Evolutionary conservation across 2,113 vertebrate species (phyloP), one percentile per base, ranked within the genome.

Genomic region (Megaceryle torquata): DNA sequence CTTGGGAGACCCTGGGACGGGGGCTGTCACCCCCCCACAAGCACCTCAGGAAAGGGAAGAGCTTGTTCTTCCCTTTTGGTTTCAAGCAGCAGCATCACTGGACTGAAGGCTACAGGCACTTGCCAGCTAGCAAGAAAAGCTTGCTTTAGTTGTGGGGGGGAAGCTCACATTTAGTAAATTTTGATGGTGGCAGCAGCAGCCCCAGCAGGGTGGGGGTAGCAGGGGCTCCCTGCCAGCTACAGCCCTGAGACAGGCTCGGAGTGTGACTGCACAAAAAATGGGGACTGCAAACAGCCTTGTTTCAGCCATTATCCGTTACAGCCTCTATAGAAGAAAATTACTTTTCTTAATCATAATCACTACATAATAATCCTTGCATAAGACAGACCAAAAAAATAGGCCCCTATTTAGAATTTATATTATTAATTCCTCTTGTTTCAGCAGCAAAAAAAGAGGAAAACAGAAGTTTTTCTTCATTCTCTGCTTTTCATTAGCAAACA

Each of bases 151-250:
- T 39, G 44, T 13, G 48, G 48, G 51, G 26, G 48, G 24, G 25
- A 25, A 14, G 26, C 22, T 46, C 50, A 11, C 5, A 8, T 35
- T 46, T 21, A 56, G 25, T 21, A 74, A 54, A 56, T 13, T 35
- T 24, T 46, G 31, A 13, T 28, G 24, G 26, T 1, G 50, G 26
- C 11, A 17, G 28, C 28, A 26, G 15, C 54, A 21, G 43, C 26
- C 15, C 11, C 25, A 24, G 44, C 26, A 13, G 33, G 33, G 43
- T 2, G 2, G 33, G 56, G 24, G 53, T 1, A 14, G 53, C 15
- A 15, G 41, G 39, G 0, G 12, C 29, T 6, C 29, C 10, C 5
- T 4, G 24, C 22, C 4, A 2, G 10, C 19, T 7, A 13, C 31
- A 51, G 53, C 54, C 31, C 46, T 3, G 19, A 13, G 43, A 1